Evolutionary conservation across 2,888 invertebrate genomes (phyloP).

Genomic region (Tiliacea citrago): DNA sequence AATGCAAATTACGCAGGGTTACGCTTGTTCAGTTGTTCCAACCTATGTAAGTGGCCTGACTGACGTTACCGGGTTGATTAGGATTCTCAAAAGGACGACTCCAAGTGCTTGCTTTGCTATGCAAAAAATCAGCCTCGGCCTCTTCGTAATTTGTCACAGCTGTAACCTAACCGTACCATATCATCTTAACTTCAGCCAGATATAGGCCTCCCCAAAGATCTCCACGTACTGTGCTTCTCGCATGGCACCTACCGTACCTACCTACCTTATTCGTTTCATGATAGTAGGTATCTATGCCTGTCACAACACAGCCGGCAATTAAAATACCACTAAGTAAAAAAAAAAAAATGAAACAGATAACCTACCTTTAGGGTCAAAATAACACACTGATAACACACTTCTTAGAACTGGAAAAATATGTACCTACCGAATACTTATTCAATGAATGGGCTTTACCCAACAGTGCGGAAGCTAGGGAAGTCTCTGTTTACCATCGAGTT

Average conservation of each 20-base stretch:
- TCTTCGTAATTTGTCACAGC: too few species aligned
- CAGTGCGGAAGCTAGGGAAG: not conserved
- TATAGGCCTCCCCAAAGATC: too few species aligned
- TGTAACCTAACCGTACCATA: too few species aligned
- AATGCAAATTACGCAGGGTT: not conserved
- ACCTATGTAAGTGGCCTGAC: too few species aligned
- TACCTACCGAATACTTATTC: not conserved
- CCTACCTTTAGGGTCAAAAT: not conserved
- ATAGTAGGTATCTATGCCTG: not conserved
- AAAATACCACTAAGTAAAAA: not conserved
- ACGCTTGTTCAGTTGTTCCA: too few species aligned
- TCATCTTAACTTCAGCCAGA: too few species aligned
- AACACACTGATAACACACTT: not conserved
- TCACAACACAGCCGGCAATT: not conserved
- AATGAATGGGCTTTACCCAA: constrained; percentile 20
- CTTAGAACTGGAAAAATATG: not conserved
- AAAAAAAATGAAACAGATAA: not conserved
- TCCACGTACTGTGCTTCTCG: too few species aligned
- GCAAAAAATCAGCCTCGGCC: too few species aligned
- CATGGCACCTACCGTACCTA: too few species aligned
- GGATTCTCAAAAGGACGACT: too few species aligned
- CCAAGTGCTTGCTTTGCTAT: too few species aligned
- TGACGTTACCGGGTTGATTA: too few species aligned
- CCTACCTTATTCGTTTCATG: not conserved
- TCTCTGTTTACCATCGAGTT: constrained; percentile 4